Evolutionary conservation across 2,113 vertebrate species (phyloP).

Genomic region (Cynopterus brachyotis): DNA sequence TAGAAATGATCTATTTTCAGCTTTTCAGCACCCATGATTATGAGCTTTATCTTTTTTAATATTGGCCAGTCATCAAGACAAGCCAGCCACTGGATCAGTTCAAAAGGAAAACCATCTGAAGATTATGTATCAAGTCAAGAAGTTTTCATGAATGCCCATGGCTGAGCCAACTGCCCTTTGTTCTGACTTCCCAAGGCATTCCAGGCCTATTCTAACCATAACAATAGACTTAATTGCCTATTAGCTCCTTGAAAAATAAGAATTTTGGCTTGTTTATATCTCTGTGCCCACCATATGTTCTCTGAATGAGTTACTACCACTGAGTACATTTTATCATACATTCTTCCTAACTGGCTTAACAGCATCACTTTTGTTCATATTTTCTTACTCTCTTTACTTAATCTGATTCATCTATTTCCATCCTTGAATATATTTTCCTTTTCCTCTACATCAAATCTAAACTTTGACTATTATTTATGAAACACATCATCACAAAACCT

Average conservation of each 20-base stretch:
- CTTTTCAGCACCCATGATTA: conserved; percentile 97
- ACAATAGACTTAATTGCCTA: neutral
- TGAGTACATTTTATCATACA: neutral
- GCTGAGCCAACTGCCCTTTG: neutral
- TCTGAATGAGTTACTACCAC: neutral
- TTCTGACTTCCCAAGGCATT: neutral
- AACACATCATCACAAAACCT: neutral
- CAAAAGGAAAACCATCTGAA: conserved; percentile 69
- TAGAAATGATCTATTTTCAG: conserved; percentile 95
- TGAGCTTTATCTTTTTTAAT: conserved; percentile 98
- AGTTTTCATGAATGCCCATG: neutral
- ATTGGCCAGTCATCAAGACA: conserved; percentile 99
- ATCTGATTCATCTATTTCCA: neutral
- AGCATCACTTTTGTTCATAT: neutral
- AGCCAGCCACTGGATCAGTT: conserved; percentile 93
- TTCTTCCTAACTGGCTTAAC: neutral
- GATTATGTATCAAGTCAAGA: neutral
- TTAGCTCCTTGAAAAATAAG: neutral
- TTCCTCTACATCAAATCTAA: neutral
- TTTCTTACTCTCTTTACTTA: neutral
- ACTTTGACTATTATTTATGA: neutral
- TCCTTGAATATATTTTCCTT: neutral
- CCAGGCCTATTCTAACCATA: neutral
- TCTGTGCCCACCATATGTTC: neutral
- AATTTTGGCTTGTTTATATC: neutral